Evolutionary conservation across 2,113 vertebrate species (phyloP), one percentile per base, ranked within the genome.

Genomic region (Otus sunia): DNA sequence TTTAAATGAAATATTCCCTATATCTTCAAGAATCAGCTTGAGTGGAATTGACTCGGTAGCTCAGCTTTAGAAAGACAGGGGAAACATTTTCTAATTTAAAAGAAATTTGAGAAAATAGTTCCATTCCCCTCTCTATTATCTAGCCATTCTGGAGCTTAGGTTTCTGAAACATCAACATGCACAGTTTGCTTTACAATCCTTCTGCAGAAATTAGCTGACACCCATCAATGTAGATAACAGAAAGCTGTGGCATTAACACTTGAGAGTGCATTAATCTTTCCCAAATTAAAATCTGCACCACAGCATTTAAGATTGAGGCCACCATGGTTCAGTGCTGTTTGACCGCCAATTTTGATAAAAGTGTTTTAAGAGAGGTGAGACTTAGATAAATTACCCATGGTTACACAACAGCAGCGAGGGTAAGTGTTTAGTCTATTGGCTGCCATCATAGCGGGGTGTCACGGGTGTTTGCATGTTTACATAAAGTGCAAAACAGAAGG

Each of bases 291-390:
- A 99, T 98, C 99, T 98, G 98, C 98, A 97, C 98, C 95, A 53
- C 97, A 93, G 98, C 98, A 81, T 99, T 99, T 99, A 99, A 99
- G 99, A 99, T 99, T 98, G 99, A 98, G 99, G 99, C 99, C 98
- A 98, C 98, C 97, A 96, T 97, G 98, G 98, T 98, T 98, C 98
- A 98, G 97, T 91, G 97, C 98, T 94, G 98, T 97, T 98, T 98
- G 98, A 99, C 98, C 99, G 98, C 99, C 99, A 99, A 98, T 99
- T 99, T 98, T 99, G 99, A 99, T 99, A 99, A 99, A 99, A 99
- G 98, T 99, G 98, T 98, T 99, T 99, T 99, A 99, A 98, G 99
- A 99, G 99, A 98, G 97, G 98, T 96, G 97, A 99, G 99, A 99
- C 99, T 98, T 98, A 99, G 99, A 99, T 99, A 98, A 99, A 99